A percentile compares a stretch with the other conserved stretches of the same genome.
Evolutionary conservation across 2,888 invertebrate genomes (phyloP).

Genomic region (Amitus sp.): DNA sequence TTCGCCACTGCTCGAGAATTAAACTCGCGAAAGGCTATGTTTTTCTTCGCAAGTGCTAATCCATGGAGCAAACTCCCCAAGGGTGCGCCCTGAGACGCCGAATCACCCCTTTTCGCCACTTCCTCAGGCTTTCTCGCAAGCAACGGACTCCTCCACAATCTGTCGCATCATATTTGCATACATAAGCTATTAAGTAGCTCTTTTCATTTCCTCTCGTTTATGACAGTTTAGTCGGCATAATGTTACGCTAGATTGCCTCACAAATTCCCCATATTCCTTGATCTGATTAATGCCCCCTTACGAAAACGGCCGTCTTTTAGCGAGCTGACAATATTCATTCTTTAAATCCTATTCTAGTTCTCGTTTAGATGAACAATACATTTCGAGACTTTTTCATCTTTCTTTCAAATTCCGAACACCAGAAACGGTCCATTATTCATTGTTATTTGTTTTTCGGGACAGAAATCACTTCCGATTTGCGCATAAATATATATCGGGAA

Average conservation of each 20-base stretch:
- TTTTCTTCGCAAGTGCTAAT: conserved; percentile 27
- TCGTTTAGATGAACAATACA: too few species aligned
- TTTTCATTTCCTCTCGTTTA: conserved; percentile 67
- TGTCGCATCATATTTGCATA: conserved; percentile 63
- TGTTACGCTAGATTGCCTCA: conserved; percentile 63
- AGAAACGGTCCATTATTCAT: too few species aligned
- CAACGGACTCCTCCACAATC: conserved; percentile 60
- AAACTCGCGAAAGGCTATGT: conserved; percentile 8
- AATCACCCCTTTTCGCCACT: conserved; percentile 49
- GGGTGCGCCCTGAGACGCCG: conserved; percentile 37
- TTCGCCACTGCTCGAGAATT: background rate
- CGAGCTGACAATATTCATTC: background rate
- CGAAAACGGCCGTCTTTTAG: conserved; percentile 24
- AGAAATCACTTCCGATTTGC: too few species aligned
- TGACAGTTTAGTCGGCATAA: conserved; percentile 66
- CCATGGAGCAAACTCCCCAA: conserved; percentile 42
- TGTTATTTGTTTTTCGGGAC: too few species aligned
- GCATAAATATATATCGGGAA: too few species aligned
- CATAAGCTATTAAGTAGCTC: conserved; percentile 66
- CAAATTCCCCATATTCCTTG: conserved; percentile 52
- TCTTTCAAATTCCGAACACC: too few species aligned
- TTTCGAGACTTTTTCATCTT: too few species aligned
- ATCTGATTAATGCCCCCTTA: conserved; percentile 55
- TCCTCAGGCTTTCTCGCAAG: conserved; percentile 42
- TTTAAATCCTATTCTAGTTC: too few species aligned